Base-by-base conservation (phyloP, 2,113 vertebrate genomes). In the Hirundichthys speculiger region DNA sequence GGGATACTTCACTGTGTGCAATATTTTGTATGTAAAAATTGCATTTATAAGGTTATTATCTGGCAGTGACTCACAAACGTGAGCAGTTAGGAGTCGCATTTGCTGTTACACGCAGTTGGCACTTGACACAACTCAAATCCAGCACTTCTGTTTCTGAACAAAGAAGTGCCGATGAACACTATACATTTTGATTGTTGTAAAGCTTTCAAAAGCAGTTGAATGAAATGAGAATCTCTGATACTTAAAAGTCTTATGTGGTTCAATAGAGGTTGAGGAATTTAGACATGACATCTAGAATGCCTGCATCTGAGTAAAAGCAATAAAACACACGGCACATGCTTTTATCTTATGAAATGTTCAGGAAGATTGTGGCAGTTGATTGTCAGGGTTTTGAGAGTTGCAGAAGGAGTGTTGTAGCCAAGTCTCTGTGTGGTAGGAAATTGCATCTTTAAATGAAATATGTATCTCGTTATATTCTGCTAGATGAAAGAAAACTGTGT, bases 31-130 rank as follows among this genome's bases (percentile, higher is more conserved):
- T 68, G 61, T 57, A 21, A 13, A 24, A 73, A 43, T 24, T 45
- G 57, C 69, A 75, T 83, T 80, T 75, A 77, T 71, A 54, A 62
- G 69, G 59, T 62, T 63, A 70, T 84, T 81, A 84, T 64, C 72
- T 45, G 39, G 38, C 22, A 50, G 51, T 79, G 82, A 80, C 49
- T 88, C 67, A 64, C 51, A 81, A 69, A 76, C 40, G 47, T 11
- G 45, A 64, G 54, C 18, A 61, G 60, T 69, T 64, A 64, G 51
- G 53, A 45, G 72, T 75, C 55, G 75, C 48, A 49, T 22, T 56
- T 25, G 18, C 61, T 39, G 49, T 65, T 65, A 39, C 40, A 55
- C 38, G 64, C 70, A 83, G 79, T 64, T 74, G 73, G 69, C 47
- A 73, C 76, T 79, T 53, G 63, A 82, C 20, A 18, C 53, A 57